phyloP scores from a whole-genome alignment of 2,113 vertebrate genomes.

The Antechinus flavipes region DNA sequence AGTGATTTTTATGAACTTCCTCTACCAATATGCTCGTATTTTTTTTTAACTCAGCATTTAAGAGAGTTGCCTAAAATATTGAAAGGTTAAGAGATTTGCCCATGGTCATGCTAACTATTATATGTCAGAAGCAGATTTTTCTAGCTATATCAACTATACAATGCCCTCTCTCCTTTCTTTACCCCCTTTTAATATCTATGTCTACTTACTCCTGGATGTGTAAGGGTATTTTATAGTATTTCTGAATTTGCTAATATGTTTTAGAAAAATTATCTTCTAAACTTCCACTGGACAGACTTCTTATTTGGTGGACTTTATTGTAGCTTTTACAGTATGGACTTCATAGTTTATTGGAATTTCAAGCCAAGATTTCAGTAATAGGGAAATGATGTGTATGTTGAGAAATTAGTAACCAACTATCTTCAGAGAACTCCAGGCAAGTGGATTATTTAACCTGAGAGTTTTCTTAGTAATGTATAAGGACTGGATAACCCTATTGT shows the following conservation, averaged over 20 bases:
- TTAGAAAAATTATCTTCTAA: neutral
- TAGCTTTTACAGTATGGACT: slow-evolving; percentile 38
- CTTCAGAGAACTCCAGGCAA: neutral
- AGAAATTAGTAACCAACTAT: neutral
- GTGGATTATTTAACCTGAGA: slow-evolving; percentile 18
- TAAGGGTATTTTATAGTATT: neutral
- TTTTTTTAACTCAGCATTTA: neutral
- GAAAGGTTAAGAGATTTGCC: neutral
- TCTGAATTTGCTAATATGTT: neutral
- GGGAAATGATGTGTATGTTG: neutral
- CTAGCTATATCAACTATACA: fast-evolving
- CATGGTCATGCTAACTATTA: neutral
- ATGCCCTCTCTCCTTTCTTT: fast-evolving
- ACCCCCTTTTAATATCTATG: fast-evolving
- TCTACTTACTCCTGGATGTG: slow-evolving; percentile 41
- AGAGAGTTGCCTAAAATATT: neutral
- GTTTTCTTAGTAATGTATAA: neutral
- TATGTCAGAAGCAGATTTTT: neutral
- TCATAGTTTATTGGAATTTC: slow-evolving; percentile 8
- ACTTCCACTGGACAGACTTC: neutral
- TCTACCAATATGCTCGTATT: neutral
- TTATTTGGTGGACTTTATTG: slow-evolving; percentile 41
- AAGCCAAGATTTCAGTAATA: neutral
- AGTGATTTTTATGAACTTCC: neutral
- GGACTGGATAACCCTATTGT: neutral